Evolutionary conservation across 1,140 invertebrate species (phyloP).

Genomic region (Drosophila pachea): DNA sequence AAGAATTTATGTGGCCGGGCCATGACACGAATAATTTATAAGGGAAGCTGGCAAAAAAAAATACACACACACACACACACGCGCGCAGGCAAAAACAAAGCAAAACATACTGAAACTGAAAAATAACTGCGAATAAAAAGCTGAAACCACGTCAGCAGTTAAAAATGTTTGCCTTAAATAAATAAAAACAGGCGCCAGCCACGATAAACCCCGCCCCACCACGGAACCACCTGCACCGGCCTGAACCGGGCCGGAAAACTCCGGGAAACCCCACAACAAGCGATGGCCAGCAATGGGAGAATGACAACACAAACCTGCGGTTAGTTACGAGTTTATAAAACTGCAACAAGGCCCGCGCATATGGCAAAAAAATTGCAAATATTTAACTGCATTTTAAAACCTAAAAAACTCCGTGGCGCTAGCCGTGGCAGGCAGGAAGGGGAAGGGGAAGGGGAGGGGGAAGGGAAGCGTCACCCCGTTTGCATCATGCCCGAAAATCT

Average conservation of each 20-base stretch:
- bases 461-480: background rate
- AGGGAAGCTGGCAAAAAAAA: constrained; percentile 30
- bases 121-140: constrained; percentile 21
- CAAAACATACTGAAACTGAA: background rate
- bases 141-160: constrained; percentile 71
- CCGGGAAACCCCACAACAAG: too few relatives aligned
- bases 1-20: constrained; percentile 71
- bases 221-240: constrained; percentile 5
- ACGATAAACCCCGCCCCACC: constrained; percentile 39
- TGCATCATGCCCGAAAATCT: constrained; percentile 11
- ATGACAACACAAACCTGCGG: constrained; percentile 71
- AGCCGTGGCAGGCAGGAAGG: too few relatives aligned
- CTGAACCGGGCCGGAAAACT: background rate
- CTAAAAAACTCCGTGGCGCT: too few relatives aligned
- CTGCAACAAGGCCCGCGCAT: constrained; percentile 42
- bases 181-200: constrained; percentile 41
- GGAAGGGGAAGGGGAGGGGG: background rate
- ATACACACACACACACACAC: background rate
- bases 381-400: constrained; percentile 70
- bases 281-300: background rate
- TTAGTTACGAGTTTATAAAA: constrained; percentile 75
- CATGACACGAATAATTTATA: constrained; percentile 74
- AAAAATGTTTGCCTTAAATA: constrained; percentile 68
- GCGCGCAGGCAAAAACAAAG: background rate
- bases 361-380: constrained; percentile 57